Percentiles rank a stretch among this genome's conserved stretches.
Conservation (phyloP, 2,888 invertebrate genomes). For the Atherix ibis region DNA sequence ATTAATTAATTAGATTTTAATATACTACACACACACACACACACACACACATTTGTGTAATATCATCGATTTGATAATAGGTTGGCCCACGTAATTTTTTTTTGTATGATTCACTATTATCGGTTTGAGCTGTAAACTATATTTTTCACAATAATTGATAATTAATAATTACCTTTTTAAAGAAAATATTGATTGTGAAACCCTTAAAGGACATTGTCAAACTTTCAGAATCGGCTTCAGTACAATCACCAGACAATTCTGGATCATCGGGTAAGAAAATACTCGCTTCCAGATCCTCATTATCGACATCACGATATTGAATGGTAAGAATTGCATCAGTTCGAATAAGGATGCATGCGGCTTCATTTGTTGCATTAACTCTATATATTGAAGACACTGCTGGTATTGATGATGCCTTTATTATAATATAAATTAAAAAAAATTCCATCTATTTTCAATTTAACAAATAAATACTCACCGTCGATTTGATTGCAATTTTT, state of each 20-base stretch:
- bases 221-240: constrained; percentile 54
- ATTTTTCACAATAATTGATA: too few species aligned
- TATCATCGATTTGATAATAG: too few species aligned
- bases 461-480: background rate
- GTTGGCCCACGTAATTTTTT: too few species aligned
- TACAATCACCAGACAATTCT: constrained; percentile 55
- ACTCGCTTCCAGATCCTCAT: constrained; percentile 48
- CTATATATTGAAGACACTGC: constrained; percentile 45
- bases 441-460: background rate
- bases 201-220: constrained; percentile 60
- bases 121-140: too few species aligned
- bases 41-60: too few species aligned
- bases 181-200: constrained; percentile 57
- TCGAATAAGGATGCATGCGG: constrained; percentile 62
- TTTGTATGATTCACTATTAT: too few species aligned
- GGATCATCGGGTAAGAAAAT: constrained; percentile 62
- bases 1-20: too few species aligned
- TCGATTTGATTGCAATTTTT: constrained; percentile 23
- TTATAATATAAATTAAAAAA: too few species aligned
- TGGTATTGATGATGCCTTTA: constrained; percentile 26
- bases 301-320: constrained; percentile 51
- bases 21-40: too few species aligned
- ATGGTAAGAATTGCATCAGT: constrained; percentile 62
- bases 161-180: constrained; percentile 52
- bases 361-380: constrained; percentile 49